Conservation (phyloP, 1,140 invertebrate genomes). For the Drosophila ambigua region DNA sequence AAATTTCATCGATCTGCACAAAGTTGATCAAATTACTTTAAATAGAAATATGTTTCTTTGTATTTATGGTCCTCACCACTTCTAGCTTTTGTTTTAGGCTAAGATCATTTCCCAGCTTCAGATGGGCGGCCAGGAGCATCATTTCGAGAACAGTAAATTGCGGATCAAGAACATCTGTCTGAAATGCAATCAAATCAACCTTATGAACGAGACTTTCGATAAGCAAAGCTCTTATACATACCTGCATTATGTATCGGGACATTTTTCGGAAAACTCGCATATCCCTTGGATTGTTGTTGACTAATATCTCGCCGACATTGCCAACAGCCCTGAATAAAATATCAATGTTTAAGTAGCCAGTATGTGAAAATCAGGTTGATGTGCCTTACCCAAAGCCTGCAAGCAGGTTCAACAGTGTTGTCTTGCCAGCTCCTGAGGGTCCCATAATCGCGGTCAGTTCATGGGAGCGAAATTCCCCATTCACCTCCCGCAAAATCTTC, state of each 20-base stretch:
- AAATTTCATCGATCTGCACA: constrained; percentile 87
- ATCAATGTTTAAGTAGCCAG: not conserved
- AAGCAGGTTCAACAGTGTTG: constrained; percentile 92
- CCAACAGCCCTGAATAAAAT: constrained; percentile 63
- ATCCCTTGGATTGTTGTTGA: constrained; percentile 91
- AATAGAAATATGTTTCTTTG: not conserved
- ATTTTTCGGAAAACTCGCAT: constrained; percentile 92
- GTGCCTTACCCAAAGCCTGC: constrained; percentile 91
- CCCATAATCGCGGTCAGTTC: constrained; percentile 91
- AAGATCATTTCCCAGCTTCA: constrained; percentile 91
- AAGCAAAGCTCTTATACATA: not conserved
- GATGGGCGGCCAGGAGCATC: constrained; percentile 93
- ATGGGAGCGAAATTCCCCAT: constrained; percentile 84
- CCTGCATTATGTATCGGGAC: constrained; percentile 97
- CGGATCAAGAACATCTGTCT: constrained; percentile 93
- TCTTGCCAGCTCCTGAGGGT: constrained; percentile 95
- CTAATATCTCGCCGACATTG: constrained; percentile 87
- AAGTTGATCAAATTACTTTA: not conserved
- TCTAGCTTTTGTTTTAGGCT: constrained; percentile 87
- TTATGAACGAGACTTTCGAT: not conserved
- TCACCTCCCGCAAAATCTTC: constrained; percentile 64
- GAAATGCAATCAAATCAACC: not conserved
- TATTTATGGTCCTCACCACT: constrained; percentile 86
- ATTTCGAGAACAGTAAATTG: constrained; percentile 93
- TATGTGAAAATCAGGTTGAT: not conserved